Conservation (phyloP, 2,113 vertebrate genomes). For the Miniopterus natalensis region DNA sequence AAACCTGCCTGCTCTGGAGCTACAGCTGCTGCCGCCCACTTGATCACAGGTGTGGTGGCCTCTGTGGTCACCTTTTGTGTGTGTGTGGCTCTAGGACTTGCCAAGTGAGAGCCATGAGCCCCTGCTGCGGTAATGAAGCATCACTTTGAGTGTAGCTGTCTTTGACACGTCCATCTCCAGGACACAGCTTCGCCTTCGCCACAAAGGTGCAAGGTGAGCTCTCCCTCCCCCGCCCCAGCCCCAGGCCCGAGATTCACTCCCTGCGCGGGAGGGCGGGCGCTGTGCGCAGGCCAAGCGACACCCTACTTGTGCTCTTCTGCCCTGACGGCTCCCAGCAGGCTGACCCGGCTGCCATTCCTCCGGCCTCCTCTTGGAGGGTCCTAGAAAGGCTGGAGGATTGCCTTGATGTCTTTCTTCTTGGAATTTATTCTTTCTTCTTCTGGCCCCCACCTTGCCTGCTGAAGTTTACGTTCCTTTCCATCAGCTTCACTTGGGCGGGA, state of each 20-base stretch:
- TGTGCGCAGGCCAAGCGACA: background rate
- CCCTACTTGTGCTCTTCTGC: background rate
- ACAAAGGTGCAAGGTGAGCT: background rate
- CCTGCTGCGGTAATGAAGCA: background rate
- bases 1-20: background rate
- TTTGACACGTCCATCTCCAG: background rate
- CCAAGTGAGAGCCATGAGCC: background rate
- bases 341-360: background rate
- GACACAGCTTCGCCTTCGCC: background rate
- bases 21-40: fast-evolving
- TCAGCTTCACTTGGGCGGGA: constrained; percentile 53
- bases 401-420: constrained; percentile 73
- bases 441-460: constrained; percentile 50
- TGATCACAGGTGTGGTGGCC: background rate
- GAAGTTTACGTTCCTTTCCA: constrained; percentile 68
- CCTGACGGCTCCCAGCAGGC: fast-evolving
- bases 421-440: constrained; percentile 63
- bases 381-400: background rate
- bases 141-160: background rate
- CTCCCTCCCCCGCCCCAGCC: fast-evolving
- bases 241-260: background rate
- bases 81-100: background rate
- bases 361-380: background rate
- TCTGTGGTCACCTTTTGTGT: background rate
- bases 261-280: too few relatives aligned